Evolutionary conservation across 1,140 invertebrate species (phyloP).

Genomic region (Aphaenogaster floridana): DNA sequence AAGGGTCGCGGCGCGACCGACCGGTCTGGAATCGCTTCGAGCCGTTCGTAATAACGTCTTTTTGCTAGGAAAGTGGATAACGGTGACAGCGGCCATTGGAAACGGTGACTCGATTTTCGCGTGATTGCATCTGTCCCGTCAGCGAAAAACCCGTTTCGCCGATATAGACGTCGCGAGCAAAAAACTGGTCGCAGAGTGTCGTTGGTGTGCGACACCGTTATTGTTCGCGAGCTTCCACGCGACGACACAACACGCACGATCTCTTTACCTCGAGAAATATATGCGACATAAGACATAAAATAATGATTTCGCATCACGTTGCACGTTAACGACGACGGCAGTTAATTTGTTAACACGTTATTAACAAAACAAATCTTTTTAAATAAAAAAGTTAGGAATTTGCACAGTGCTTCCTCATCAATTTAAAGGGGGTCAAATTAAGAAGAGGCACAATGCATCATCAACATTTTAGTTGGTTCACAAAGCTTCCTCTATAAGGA

Average conservation of each 20-base stretch:
- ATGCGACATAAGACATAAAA: neutral
- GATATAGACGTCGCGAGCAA: neutral
- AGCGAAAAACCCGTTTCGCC: slow-evolving; percentile 35
- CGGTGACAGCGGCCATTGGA: slow-evolving; percentile 20
- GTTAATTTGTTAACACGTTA: neutral
- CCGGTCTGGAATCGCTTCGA: slow-evolving; percentile 43
- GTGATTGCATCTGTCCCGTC: slow-evolving; percentile 43
- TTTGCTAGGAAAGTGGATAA: slow-evolving; percentile 47
- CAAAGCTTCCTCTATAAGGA: too few relatives aligned
- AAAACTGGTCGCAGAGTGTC: neutral
- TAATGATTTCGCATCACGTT: neutral
- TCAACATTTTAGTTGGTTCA: too few relatives aligned
- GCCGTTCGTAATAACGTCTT: slow-evolving; percentile 31
- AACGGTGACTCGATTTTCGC: slow-evolving; percentile 52
- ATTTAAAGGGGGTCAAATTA: too few relatives aligned
- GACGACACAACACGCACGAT: neutral
- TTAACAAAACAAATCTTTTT: neutral
- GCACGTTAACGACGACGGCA: neutral
- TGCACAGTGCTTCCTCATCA: too few relatives aligned
- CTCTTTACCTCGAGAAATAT: neutral
- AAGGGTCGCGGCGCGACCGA: slow-evolving; percentile 39
- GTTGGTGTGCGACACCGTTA: slow-evolving; percentile 6
- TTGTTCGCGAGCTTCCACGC: neutral
- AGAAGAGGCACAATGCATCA: too few relatives aligned
- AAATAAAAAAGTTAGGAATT: neutral